Percentiles rank a stretch among this genome's conserved stretches.
phyloP scores from a whole-genome alignment of 35 echinoderm and acorn worm species.

The Lytechinus pictus region DNA sequence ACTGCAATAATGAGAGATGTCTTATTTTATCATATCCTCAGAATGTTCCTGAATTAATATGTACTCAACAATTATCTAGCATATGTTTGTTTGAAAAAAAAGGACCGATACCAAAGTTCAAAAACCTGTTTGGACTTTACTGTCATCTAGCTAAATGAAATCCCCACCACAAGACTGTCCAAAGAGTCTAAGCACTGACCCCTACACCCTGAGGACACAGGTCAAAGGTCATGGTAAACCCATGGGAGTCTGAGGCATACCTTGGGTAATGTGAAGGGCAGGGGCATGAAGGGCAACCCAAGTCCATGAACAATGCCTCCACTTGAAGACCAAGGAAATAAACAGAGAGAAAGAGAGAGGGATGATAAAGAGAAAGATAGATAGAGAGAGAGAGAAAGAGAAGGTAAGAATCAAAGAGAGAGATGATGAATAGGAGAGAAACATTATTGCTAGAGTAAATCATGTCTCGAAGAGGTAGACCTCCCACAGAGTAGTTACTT shows the following conservation, averaged over 20 bases:
- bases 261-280: conserved; percentile 16
- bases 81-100: too few relatives aligned
- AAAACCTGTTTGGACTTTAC: neutral
- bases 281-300: neutral
- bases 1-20: too few relatives aligned
- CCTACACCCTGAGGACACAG: conserved; percentile 15
- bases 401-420: neutral
- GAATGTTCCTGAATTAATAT: neutral
- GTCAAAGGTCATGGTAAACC: neutral
- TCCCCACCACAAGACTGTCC: neutral
- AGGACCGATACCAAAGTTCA: neutral
- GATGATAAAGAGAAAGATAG: too few relatives aligned
- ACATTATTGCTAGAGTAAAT: conserved; percentile 20
- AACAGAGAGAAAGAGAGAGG: neutral
- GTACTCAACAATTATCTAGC: too few relatives aligned
- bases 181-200: neutral
- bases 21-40: neutral
- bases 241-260: neutral
- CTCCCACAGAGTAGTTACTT: neutral
- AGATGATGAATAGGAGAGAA: neutral
- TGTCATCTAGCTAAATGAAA: neutral
- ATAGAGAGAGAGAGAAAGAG: too few relatives aligned
- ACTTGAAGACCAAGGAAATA: neutral
- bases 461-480: neutral
- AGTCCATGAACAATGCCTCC: conserved; percentile 8